A percentile compares a stretch with the other conserved stretches of the same genome.
Conservation (phyloP, 2,888 invertebrate genomes). For the Sinelater perroti region DNA sequence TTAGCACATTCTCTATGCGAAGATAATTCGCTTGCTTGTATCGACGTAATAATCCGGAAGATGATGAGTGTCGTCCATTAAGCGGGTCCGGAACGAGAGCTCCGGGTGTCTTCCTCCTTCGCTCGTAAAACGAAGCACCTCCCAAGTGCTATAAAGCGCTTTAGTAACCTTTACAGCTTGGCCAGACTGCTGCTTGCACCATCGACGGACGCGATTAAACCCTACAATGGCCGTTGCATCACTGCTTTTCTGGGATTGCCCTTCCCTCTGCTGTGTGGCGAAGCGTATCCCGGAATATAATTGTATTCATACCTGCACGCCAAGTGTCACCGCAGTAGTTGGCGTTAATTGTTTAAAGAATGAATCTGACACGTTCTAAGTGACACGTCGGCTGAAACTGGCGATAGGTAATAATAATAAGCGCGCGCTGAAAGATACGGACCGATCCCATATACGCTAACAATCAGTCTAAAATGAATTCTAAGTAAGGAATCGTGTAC, state of each 20-base stretch:
- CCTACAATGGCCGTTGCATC: slow-evolving; percentile 24
- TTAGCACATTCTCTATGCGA: slow-evolving; percentile 23
- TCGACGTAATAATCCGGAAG: slow-evolving; percentile 40
- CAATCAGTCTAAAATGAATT: slow-evolving; percentile 27
- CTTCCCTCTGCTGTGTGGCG: slow-evolving; percentile 14
- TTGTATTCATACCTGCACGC: neutral
- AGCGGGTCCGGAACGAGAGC: slow-evolving; percentile 41
- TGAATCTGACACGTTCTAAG: slow-evolving; percentile 4
- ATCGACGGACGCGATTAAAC: slow-evolving; percentile 34
- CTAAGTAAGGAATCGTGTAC: slow-evolving; percentile 34
- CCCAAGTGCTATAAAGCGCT: slow-evolving; percentile 45
- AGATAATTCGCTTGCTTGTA: slow-evolving; percentile 42
- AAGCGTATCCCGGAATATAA: slow-evolving; percentile 4
- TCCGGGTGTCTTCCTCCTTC: slow-evolving; percentile 40
- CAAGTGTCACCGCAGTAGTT: neutral
- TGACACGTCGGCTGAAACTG: slow-evolving; percentile 5
- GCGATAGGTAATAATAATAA: slow-evolving; percentile 11
- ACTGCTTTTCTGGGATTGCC: slow-evolving; percentile 21
- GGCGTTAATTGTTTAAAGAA: slow-evolving; percentile 15
- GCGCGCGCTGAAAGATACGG: slow-evolving; percentile 16
- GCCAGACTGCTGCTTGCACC: slow-evolving; percentile 35
- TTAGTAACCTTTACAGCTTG: slow-evolving; percentile 44
- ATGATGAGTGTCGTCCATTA: slow-evolving; percentile 43
- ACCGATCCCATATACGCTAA: slow-evolving; percentile 20
- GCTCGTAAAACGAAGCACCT: slow-evolving; percentile 44